A percentile compares a stretch with the other conserved stretches of the same genome.
Conservation (phyloP, 2,113 vertebrate species). For the Phyllostomus discolor region DNA sequence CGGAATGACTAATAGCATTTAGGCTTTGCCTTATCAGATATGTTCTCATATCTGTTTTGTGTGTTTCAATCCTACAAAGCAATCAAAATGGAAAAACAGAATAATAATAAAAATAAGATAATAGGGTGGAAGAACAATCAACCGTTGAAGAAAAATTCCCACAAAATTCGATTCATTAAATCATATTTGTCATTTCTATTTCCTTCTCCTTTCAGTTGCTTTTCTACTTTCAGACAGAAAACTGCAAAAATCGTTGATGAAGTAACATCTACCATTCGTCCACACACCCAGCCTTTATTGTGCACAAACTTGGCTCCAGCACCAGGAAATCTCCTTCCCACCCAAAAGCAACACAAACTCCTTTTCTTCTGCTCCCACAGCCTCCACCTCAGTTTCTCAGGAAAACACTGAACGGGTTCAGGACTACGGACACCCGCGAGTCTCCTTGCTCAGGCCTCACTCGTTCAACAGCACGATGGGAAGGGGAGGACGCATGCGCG, state of each 20-base stretch:
- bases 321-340: neutral
- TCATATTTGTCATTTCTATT: neutral
- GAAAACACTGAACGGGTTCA: neutral
- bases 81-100: neutral
- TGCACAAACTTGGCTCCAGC: neutral
- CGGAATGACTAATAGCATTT: neutral
- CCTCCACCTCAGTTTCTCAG: neutral
- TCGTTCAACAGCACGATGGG: neutral
- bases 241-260: neutral
- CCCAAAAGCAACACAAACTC: neutral
- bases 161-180: neutral
- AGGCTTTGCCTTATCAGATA: conserved; percentile 37
- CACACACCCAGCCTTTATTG: neutral
- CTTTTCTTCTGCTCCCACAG: neutral
- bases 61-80: neutral
- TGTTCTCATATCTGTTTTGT: neutral
- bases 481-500: neutral
- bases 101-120: conserved; percentile 18
- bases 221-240: neutral
- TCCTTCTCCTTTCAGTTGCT: neutral
- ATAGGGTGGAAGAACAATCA: neutral
- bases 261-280: neutral
- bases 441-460: neutral
- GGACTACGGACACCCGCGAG: neutral
- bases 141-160: neutral